Evolutionary conservation across 1,140 invertebrate species (phyloP), one percentile per base, ranked within the genome.

Genomic region (Aphidius gifuensis): DNA sequence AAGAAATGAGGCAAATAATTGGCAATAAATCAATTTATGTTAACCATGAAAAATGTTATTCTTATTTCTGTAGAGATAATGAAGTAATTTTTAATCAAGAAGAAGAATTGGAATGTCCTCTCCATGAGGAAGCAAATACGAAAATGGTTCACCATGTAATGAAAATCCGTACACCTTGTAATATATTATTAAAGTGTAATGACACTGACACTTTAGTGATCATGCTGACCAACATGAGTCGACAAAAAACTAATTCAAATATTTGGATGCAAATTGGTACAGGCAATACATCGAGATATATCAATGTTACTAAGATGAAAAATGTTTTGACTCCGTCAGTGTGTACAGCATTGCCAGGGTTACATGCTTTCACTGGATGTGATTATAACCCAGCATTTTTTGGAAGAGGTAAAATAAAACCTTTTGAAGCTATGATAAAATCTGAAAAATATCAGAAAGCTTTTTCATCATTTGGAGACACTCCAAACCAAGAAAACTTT

Each of bases 311-410:
- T 6, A 61, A 68, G 59, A 23, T 79, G 8, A 68, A 76, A 61
- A 53, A 60, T 58, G 11, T 65, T 7, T 69, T 78, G 43, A 71
- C 74, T 47, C 5, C 42, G 49, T 50, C 51, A 48, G 23, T 75
- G 23, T 73, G 68, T 63, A 44, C 45, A 64, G 63, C 57, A 21
- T 68, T 79, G 47, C 71, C 71, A 59, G 73, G 66, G 49, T 74
- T 79, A 51, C 78, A 79, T 67, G 75, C 76, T 9, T 62, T 80
- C 0, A 80, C 74, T 9, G 75, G 78, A 42, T 80, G 78, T 66
- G 78, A 79, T 61, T 80, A 68, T 60, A 79, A 78, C 66, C 76
- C 75, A 43, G 66, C 71, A 9, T 76, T 73, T 54, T 69, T 64
- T 9, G 67, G 61, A 11, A 72, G 69, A 69, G 71, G 70, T 7